Conservation (phyloP, 2,797 vertebrate genomes). For the Bovichtus variegatus region DNA sequence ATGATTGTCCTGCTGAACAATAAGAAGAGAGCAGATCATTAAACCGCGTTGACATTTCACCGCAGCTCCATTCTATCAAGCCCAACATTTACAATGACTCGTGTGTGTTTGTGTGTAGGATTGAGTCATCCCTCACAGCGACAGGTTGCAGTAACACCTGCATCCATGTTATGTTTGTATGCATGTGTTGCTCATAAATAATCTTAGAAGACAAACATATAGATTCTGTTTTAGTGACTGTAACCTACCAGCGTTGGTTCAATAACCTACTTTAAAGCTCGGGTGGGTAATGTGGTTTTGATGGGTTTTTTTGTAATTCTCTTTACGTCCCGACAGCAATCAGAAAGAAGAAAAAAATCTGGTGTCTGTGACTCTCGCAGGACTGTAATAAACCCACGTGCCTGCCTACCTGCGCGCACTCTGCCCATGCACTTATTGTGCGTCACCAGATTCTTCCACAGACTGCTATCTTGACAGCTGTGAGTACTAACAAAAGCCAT, state of each 20-base stretch:
- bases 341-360: too few relatives aligned
- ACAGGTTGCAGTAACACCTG: slow-evolving; percentile 28
- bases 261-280: background rate
- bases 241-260: background rate
- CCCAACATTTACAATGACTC: slow-evolving; percentile 56
- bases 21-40: slow-evolving; percentile 34
- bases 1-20: slow-evolving; percentile 37
- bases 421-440: too few relatives aligned
- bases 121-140: slow-evolving; percentile 50
- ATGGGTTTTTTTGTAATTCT: too few relatives aligned
- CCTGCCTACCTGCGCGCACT: too few relatives aligned
- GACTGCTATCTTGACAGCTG: too few relatives aligned
- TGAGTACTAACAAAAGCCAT: too few relatives aligned
- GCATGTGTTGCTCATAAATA: slow-evolving; percentile 1
- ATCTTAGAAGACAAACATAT: background rate
- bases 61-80: slow-evolving; percentile 47
- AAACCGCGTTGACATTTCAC: slow-evolving; percentile 46
- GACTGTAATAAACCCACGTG: too few relatives aligned
- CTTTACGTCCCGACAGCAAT: too few relatives aligned
- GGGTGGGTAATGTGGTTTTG: too few relatives aligned
- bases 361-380: too few relatives aligned
- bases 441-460: too few relatives aligned
- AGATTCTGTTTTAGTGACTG: background rate
- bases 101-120: slow-evolving; percentile 1
- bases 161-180: background rate